Base-by-base conservation (phyloP, 1,140 invertebrate genomes). In the Leptinotarsa undecemlineata region DNA sequence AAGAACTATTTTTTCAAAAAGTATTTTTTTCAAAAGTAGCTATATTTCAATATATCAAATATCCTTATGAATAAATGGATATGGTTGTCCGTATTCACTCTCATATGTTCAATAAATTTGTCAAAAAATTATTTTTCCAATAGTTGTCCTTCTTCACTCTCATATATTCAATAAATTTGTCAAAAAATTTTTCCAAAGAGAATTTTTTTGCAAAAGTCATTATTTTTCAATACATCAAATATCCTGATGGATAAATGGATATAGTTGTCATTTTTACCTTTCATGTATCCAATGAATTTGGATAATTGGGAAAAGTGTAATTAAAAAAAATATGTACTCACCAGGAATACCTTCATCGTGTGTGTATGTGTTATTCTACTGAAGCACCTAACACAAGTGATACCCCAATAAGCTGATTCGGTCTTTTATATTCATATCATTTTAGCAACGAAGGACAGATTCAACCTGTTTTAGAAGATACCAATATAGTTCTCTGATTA, bases 291-390 rank as follows among this genome's bases (percentile, higher is more conserved):
- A 20, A 13, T 61, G 1, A 61, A 61, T n/a, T 15, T 1, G 20
- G 6, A 61, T 61, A 26, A 64, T 64, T 19, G 26, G 21, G 23
- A 19, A 21, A 6, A 14, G 21, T 33, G 0, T 61, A 64, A 64
- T 64, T 19, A 4, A 33, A 19, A 21, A 23, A 21, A 64, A 20
- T 64, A 64, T 33, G 26, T 26, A 68, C 72, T 73, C 61, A 73
- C 72, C 72, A 73, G 68, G 26, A 68, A 73, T 23, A 33, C 66
- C 57, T 68, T 73, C 72, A 73, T 73, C n/a, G 13, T 73, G n/a
- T 73, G n/a, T 42, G 47, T 47, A 17, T 68, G 47, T 68, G 48
- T 26, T 61, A 62, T 6, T 64, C 17, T 19, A 42, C 4, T 64
- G 48, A 64, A 61, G 61, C 71, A 72, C 60, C 57, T 61, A 17